Evolutionary conservation across 1,140 invertebrate species (phyloP).

Genomic region (Acromyrmex echinatior): DNA sequence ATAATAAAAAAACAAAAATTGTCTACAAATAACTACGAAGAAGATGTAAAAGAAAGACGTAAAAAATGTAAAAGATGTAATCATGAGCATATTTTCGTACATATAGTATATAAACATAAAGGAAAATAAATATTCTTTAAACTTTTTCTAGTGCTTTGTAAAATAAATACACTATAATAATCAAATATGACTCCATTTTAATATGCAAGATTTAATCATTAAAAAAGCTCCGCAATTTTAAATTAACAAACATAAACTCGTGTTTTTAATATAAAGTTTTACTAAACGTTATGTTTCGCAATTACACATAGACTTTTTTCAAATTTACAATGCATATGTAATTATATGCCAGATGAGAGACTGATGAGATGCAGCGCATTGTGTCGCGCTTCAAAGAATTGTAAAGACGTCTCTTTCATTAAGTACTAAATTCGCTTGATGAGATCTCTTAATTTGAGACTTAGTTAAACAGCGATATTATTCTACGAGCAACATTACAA

Average conservation of each 20-base stretch:
- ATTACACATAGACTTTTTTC: neutral
- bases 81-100: neutral
- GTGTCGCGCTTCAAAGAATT: slow-evolving; percentile 9
- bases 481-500: slow-evolving; percentile 19
- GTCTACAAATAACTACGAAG: neutral
- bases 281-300: neutral
- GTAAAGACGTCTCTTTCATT: slow-evolving; percentile 19
- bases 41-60: neutral
- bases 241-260: neutral
- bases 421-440: slow-evolving; percentile 46
- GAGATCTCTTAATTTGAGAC: slow-evolving; percentile 44
- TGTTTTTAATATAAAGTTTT: neutral
- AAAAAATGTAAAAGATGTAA: neutral
- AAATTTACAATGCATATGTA: neutral
- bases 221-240: neutral
- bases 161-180: neutral
- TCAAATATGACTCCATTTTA: neutral
- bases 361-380: neutral
- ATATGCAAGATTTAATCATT: neutral
- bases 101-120: neutral
- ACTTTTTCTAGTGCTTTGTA: neutral
- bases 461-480: neutral
- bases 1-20: neutral
- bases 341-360: neutral
- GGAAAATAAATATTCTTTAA: neutral